Evolutionary conservation across 2,888 invertebrate genomes (phyloP), one percentile per base, ranked within the genome.

Genomic region (Liopterus haemorrhoidalis): DNA sequence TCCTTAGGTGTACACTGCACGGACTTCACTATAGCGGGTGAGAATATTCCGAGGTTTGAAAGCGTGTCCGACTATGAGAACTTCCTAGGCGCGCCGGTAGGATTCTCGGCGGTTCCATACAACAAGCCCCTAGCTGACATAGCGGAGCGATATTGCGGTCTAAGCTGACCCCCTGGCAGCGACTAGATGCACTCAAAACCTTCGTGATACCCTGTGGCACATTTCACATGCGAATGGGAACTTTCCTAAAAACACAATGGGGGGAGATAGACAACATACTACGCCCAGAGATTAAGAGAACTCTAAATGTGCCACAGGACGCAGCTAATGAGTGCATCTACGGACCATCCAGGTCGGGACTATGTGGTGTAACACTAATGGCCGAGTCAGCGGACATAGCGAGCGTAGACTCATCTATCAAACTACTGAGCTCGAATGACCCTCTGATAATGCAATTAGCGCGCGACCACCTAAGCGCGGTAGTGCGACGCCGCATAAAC

Each of bases 81-180:
- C 5, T 22, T 22, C 22, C 8, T 22, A 8, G 22, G 22, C 22
- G 8, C 8, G 5, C 22, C 22, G 8, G 22, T 22, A 5, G 22
- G 22, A 6, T 22, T 6, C 22, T 6, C 22, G 8, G 5, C 22
- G 22, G 8, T 22, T 8, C 5, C 22, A n/a, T n/a, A n/a, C n/a
- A n/a, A n/a, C n/a, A n/a, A n/a, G n/a, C n/a, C n/a, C n/a, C n/a
- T n/a, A n/a, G n/a, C n/a, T n/a, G n/a, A n/a, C n/a, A n/a, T n/a
- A n/a, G n/a, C n/a, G n/a, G n/a, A n/a, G n/a, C n/a, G n/a, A n/a
- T n/a, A n/a, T n/a, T n/a, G n/a, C n/a, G n/a, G 3, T 41, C 35
- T 1, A 35, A 33, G 5, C 11, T 45, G 5, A 27, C 45, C 5
- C 45, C 45, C 5, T 45, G 38, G 39, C 44, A 44, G 18, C 28